A percentile compares a stretch with the other conserved stretches of the same genome.
Conservation (phyloP, 1,140 invertebrate species). For the Sitophilus oryzae region DNA sequence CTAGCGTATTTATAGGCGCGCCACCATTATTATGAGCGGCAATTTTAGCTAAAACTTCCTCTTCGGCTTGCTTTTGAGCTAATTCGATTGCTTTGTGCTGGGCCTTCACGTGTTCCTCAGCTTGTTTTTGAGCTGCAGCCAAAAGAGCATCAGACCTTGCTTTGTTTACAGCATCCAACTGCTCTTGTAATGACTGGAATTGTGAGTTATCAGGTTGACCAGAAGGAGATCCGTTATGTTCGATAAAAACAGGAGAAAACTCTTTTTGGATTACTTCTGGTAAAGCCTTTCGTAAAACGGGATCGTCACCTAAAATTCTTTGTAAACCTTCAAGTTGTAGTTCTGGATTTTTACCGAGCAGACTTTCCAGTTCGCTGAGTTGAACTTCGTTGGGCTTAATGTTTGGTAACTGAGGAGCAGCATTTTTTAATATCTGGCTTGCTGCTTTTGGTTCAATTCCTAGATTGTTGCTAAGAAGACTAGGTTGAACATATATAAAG, state of each 20-base stretch:
- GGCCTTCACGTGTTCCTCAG: constrained; percentile 28
- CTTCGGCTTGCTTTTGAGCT: constrained; percentile 28
- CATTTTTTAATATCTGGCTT: constrained; percentile 5
- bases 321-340: constrained; percentile 33
- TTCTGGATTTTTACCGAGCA: constrained; percentile 30
- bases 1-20: background rate
- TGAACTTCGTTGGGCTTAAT: constrained; percentile 15
- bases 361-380: constrained; percentile 23
- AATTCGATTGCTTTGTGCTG: constrained; percentile 31
- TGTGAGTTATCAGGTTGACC: background rate
- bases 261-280: constrained; percentile 19
- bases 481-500: constrained; percentile 15
- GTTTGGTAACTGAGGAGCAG: background rate
- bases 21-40: constrained; percentile 23
- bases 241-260: too few relatives aligned
- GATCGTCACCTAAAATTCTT: constrained; percentile 23
- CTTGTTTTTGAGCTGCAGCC: constrained; percentile 31
- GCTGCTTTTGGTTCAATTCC: constrained; percentile 1
- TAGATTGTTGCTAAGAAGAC: constrained; percentile 13
- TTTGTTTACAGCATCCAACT: constrained; percentile 31
- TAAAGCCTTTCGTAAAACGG: constrained; percentile 13
- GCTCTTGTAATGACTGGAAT: constrained; percentile 21
- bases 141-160: constrained; percentile 24
- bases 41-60: constrained; percentile 29
- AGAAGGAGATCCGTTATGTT: constrained; percentile 19